Percentiles rank a stretch among this genome's conserved stretches.
Evolutionary conservation across 2,797 vertebrate genomes (phyloP).

Genomic region (Chanos chanos): DNA sequence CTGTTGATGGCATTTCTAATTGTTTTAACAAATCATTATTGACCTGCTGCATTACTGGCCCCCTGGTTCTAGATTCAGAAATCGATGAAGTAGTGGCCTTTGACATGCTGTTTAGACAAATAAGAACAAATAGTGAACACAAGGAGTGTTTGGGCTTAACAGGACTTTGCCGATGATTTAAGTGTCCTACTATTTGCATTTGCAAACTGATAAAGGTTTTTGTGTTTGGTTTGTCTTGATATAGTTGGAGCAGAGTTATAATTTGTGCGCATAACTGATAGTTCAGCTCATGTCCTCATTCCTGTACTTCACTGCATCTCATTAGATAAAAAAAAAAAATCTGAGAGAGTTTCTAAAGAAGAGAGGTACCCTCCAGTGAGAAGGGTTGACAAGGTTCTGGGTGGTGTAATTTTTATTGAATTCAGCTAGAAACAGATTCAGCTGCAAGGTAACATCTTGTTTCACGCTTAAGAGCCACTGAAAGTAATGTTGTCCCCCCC

Average conservation of each 20-base stretch:
- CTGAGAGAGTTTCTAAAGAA: too few species aligned
- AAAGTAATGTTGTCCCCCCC: slow-evolving; percentile 25
- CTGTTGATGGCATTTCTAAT: slow-evolving; percentile 25
- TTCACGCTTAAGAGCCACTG: slow-evolving; percentile 35
- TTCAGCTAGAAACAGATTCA: slow-evolving; percentile 13
- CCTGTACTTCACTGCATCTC: too few species aligned
- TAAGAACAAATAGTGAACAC: slow-evolving; percentile 12
- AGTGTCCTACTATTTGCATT: too few species aligned
- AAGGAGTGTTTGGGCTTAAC: background rate
- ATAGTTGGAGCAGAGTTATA: too few species aligned
- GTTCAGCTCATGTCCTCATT: too few species aligned
- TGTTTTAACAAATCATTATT: slow-evolving; percentile 44
- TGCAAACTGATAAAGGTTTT: too few species aligned
- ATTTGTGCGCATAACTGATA: too few species aligned
- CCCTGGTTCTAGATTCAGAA: slow-evolving; percentile 23
- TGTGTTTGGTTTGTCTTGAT: too few species aligned
- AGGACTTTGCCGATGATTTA: too few species aligned
- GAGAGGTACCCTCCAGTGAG: too few species aligned
- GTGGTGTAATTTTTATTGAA: slow-evolving; percentile 25
- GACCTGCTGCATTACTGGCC: slow-evolving; percentile 30
- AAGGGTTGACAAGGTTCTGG: slow-evolving; percentile 21
- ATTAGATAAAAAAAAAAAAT: too few species aligned
- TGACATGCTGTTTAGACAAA: slow-evolving; percentile 28
- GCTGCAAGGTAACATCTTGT: slow-evolving; percentile 38
- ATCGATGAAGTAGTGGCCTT: slow-evolving; percentile 40